A percentile compares a stretch with the other conserved stretches of the same genome.
Evolutionary conservation across 2,797 vertebrate genomes (phyloP).

Genomic region (Microctenopoma lineatum): DNA sequence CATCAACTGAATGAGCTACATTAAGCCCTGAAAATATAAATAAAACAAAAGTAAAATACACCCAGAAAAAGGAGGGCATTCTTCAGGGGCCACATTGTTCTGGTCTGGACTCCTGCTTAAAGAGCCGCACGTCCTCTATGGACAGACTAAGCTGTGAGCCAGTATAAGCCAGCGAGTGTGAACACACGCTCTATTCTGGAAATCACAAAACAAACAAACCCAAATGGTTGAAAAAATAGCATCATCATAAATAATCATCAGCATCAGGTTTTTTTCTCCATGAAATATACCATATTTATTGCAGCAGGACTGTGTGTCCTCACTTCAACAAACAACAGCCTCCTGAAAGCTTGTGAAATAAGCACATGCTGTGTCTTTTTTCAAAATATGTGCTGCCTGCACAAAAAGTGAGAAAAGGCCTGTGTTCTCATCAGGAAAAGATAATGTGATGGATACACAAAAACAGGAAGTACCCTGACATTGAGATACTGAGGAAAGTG

Average conservation of each 20-base stretch:
- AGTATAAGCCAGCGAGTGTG: constrained; percentile 18
- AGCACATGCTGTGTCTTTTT: neutral
- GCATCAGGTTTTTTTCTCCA: neutral
- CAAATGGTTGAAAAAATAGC: constrained; percentile 16
- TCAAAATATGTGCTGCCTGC: neutral
- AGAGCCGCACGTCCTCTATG: constrained; percentile 10
- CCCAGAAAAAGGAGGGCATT: neutral
- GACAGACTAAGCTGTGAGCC: constrained; percentile 5
- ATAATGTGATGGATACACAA: constrained; percentile 2
- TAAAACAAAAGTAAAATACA: neutral
- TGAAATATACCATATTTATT: constrained; percentile 2
- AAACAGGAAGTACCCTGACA: constrained; percentile 29
- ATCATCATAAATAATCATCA: neutral
- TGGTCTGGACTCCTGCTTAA: neutral
- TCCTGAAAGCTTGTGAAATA: neutral
- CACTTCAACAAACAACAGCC: constrained; percentile 4
- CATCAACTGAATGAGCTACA: neutral
- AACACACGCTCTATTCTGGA: constrained; percentile 28
- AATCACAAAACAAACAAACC: constrained; percentile 41
- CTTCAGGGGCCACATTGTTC: constrained; percentile 22
- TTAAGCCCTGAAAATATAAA: constrained; percentile 7
- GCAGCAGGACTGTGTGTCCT: neutral
- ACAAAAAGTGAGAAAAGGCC: constrained; percentile 11
- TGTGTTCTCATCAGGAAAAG: constrained; percentile 15
- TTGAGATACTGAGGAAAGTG: constrained; percentile 20